Base-by-base conservation (phyloP, 2,797 vertebrate genomes). In the Pseudomugil gertrudae region DNA sequence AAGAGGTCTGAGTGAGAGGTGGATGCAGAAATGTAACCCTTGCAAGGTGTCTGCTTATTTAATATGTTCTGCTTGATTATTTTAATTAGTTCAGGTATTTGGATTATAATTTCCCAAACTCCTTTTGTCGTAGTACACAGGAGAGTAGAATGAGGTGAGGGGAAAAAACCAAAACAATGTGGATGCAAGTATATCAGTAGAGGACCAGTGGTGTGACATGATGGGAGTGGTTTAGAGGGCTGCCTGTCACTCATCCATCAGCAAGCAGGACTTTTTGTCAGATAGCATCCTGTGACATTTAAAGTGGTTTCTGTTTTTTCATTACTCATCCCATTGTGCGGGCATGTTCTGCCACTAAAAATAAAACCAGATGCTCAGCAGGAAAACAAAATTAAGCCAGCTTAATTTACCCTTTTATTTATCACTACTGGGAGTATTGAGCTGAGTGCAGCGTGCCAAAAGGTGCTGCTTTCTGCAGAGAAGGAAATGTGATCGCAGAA, bases 11-110 rank as follows among this genome's bases (percentile, higher is more conserved):
- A 71, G 62, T 59, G 66, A 64, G 48, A 9, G 56, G 4, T 74
- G 52, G 57, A 69, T 72, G 58, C 78, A 73, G 63, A 53, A 50
- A 60, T 79, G 80, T 84, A 84, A 87, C 89, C 81, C 75, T 73
- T 64, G 24, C 54, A 59, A 68, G 36, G 52, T 73, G 66, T 82
- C 88, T 82, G 62, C 84, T 84, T 83, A 84, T 87, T 82, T 80
- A 84, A 80, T 74, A 57, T 55, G 43, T 48, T 30, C 62, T 58
- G 35, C 38, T 69, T 83, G 80, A 90, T 91, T 82, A 85, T 75
- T 64, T 69, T 56, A 67, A 23, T 11, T 23, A 10, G 21, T 48
- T 48, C 67, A 87, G 81, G 82, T 81, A 47, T 63, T 30, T 33
- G 63, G 68, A 66, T 77, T 81, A 78, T 77, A 83, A 83, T 80